phyloP scores from a whole-genome alignment of 2,113 vertebrate species.

The Deroptyus accipitrinus region DNA sequence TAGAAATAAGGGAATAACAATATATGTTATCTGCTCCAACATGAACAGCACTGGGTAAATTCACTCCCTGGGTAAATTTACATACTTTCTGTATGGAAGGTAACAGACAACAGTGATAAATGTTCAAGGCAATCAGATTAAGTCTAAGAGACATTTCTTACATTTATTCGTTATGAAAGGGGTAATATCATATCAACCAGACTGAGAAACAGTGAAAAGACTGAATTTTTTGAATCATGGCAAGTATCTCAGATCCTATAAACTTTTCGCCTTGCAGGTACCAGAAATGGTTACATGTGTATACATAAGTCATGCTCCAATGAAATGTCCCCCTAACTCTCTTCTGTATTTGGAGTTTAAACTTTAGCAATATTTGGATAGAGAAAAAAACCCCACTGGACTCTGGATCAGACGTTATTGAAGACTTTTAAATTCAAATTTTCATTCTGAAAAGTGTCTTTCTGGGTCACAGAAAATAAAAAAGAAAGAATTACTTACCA shows the following conservation, averaged over 20 bases:
- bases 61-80: neutral
- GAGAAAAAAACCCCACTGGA: neutral
- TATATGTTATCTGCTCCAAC: neutral
- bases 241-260: neutral
- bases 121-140: conserved; percentile 2
- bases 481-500: neutral
- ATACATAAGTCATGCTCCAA: rapidly evolving
- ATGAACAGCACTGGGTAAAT: neutral
- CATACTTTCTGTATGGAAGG: neutral
- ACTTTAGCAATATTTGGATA: neutral
- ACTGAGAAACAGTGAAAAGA: neutral
- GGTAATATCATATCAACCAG: neutral
- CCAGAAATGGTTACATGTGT: neutral
- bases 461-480: neutral
- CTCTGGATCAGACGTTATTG: neutral
- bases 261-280: neutral
- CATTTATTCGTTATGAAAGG: neutral
- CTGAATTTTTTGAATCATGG: neutral
- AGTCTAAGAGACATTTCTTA: neutral
- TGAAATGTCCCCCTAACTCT: neutral
- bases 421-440: neutral
- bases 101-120: conserved; percentile 3
- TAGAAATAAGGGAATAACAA: neutral
- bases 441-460: neutral
- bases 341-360: neutral